phyloP scores from a whole-genome alignment of 2,888 invertebrate genomes.

The Entomobrya proxima region DNA sequence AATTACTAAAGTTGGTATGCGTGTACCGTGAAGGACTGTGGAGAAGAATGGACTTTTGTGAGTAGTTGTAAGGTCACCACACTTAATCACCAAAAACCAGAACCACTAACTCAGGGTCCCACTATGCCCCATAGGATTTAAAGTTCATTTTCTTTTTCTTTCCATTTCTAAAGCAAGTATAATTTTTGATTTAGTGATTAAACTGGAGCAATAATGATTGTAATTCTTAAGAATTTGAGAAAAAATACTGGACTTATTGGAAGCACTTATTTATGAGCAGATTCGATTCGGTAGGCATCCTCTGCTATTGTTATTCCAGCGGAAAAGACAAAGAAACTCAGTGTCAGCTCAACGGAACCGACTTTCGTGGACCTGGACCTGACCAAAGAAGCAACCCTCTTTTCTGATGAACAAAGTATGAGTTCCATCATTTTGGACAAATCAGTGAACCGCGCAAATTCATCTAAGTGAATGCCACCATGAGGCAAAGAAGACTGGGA shows the following conservation, averaged over 20 bases:
- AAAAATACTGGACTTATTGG: too few species aligned
- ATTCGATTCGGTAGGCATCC: not conserved
- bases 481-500: constrained; percentile 8
- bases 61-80: not conserved
- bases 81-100: not conserved
- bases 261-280: too few species aligned
- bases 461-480: constrained; percentile 53
- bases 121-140: too few species aligned
- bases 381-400: not conserved
- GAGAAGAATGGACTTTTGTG: not conserved
- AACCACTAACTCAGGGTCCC: too few species aligned
- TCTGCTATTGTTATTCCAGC: not conserved
- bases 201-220: too few species aligned
- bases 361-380: not conserved
- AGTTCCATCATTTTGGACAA: constrained; percentile 37
- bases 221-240: too few species aligned
- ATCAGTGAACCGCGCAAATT: constrained; percentile 54
- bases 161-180: too few species aligned
- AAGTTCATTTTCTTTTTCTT: too few species aligned
- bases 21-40: not conserved
- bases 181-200: too few species aligned
- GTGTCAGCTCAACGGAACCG: not conserved
- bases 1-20: constrained; percentile 6
- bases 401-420: not conserved
- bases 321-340: not conserved